A percentile compares a stretch with the other conserved stretches of the same genome.
Evolutionary conservation across 2,888 invertebrate species (phyloP).

Genomic region (Ametastegia equiseti): DNA sequence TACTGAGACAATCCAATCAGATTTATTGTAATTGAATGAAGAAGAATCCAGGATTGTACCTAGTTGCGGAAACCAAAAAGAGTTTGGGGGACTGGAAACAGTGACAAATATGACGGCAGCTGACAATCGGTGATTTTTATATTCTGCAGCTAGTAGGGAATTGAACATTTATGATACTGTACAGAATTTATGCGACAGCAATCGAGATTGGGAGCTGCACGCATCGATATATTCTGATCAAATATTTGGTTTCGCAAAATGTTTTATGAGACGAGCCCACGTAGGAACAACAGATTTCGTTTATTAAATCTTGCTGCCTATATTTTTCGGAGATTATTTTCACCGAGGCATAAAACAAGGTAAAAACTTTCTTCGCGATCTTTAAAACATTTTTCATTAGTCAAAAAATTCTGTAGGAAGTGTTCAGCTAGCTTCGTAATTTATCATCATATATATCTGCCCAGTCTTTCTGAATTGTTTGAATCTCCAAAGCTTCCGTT

Average conservation of each 20-base stretch:
- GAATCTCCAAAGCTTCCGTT: background rate
- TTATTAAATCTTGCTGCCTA: constrained; percentile 3
- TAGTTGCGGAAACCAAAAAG: background rate
- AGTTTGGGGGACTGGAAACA: background rate
- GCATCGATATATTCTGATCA: constrained; percentile 29
- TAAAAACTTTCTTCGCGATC: constrained; percentile 19
- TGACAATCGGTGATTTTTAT: constrained; percentile 4
- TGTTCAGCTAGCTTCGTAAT: constrained; percentile 7
- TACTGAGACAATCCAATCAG: background rate
- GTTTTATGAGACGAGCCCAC: constrained; percentile 15
- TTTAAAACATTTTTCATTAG: constrained; percentile 26
- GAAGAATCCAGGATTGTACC: background rate
- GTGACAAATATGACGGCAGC: constrained; percentile 1
- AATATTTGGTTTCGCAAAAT: constrained; percentile 23
- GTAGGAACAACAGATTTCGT: constrained; percentile 23
- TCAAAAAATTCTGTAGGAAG: constrained; percentile 8
- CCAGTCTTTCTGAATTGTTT: background rate
- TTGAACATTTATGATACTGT: constrained; percentile 8
- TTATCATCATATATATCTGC: background rate
- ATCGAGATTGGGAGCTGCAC: background rate
- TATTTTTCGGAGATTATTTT: background rate
- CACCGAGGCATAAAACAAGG: constrained; percentile 28
- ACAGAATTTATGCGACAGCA: constrained; percentile 6
- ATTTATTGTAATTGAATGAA: background rate
- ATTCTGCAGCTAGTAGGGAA: background rate